Evolutionary conservation across 1,140 invertebrate species (phyloP), one percentile per base, ranked within the genome.

Genomic region (Anastatus disparis): DNA sequence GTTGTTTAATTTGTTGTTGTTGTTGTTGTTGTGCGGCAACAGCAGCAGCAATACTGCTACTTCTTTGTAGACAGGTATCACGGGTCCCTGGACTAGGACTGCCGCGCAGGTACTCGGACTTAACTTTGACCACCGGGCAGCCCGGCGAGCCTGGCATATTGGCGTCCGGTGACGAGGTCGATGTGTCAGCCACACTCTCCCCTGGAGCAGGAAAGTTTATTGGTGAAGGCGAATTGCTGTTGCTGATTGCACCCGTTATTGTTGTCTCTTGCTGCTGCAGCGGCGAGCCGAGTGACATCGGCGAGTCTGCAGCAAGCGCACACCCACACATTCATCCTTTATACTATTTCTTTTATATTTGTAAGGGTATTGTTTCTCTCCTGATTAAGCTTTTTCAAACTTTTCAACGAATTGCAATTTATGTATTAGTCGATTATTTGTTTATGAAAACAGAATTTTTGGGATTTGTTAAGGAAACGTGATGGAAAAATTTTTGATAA

Each of bases 181-280:
- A 94, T 79, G 94, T 94, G 86, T 95, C 94, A 79, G 93, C 93
- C 86, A 94, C 91, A 84, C 93, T 95, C 89, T 94, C 94, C 85
- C 92, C 92, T 93, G 89, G 80, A 81, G 83, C 81, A 84, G 83
- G 81, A 84, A 85, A 85, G 79, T 84, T 85, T 82, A 85, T 81
- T 73, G 84, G 84, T 83, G 84, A 84, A 77, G 84, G 82, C 50
- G 70, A 71, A n/a, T n/a, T n/a, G n/a, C n/a, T n/a, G n/a, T n/a
- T n/a, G n/a, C n/a, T n/a, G n/a, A n/a, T n/a, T n/a, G n/a, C n/a
- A n/a, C n/a, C n/a, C n/a, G n/a, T n/a, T n/a, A n/a, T n/a, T n/a
- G n/a, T n/a, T 82, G 81, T 81, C 75, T 84, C 84, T 81, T 83
- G 76, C 77, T 81, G 77, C 78, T 81, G 82, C 73, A 82, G 78